phyloP scores from a whole-genome alignment of 2,888 invertebrate species.

The Charanyca ferruginea region DNA sequence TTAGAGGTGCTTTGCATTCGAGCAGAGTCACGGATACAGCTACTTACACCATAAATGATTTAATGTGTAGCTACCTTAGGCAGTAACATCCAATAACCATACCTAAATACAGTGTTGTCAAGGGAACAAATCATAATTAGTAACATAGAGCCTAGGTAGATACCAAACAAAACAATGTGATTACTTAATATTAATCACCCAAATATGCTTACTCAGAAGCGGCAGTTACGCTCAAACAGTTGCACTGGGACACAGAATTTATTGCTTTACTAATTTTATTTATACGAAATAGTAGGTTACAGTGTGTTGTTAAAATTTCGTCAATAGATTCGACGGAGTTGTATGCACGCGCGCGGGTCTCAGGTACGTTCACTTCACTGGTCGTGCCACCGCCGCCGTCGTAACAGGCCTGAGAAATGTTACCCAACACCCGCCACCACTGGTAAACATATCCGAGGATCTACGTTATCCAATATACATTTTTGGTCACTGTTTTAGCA shows the following conservation, averaged over 20 bases:
- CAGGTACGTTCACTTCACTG: conserved; percentile 57
- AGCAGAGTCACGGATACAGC: not conserved
- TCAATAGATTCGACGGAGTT: conserved; percentile 30
- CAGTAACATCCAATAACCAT: not conserved
- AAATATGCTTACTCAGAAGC: conserved; percentile 25
- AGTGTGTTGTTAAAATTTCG: conserved; percentile 47
- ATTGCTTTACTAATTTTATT: conserved; percentile 32
- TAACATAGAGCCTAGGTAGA: not conserved
- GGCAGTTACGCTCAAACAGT: conserved; percentile 11
- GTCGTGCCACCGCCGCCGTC: conserved; percentile 29
- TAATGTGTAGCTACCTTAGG: not conserved
- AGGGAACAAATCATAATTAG: not conserved
- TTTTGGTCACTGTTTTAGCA: conserved; percentile 23
- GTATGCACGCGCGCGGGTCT: conserved; percentile 53
- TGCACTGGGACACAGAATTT: conserved; percentile 57
- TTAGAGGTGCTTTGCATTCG: too few relatives aligned
- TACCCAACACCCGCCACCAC: conserved; percentile 64
- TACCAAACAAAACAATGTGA: conserved; percentile 12
- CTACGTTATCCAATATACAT: conserved; percentile 39
- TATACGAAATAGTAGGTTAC: conserved; percentile 28
- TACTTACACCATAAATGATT: not conserved
- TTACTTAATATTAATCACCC: conserved; percentile 32
- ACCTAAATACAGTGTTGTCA: not conserved
- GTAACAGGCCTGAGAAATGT: conserved; percentile 54
- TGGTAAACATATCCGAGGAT: conserved; percentile 33